phyloP scores from a whole-genome alignment of 30 jellyfish, hydroid and myxozoan genomes.

The Aurelia aurita region DNA sequence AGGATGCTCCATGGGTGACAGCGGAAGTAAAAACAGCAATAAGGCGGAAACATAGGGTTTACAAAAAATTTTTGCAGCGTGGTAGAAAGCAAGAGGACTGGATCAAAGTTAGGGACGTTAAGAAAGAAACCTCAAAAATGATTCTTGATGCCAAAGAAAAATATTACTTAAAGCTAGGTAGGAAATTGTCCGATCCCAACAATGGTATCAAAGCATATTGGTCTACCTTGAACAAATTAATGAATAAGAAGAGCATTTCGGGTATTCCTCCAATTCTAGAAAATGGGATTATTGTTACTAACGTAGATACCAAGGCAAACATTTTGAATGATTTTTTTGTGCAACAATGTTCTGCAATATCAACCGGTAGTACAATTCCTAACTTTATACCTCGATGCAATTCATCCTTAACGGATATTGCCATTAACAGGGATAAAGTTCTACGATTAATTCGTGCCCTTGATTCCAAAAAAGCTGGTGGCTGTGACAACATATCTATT shows the following conservation, averaged over 20 bases:
- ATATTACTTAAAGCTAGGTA: conserved; percentile 22
- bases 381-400: neutral
- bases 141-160: conserved; percentile 37
- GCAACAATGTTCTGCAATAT: conserved; percentile 19
- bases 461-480: conserved; percentile 40
- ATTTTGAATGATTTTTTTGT: conserved; percentile 34
- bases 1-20: no score
- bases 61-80: no score
- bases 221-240: no score
- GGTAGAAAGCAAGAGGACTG: conserved; percentile 25
- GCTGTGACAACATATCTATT: conserved; percentile 50
- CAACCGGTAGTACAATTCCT: conserved; percentile 12
- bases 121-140: conserved; percentile 15
- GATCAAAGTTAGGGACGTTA: no score
- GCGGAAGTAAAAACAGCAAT: no score
- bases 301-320: conserved; percentile 13
- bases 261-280: conserved; percentile 48
- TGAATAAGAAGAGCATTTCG: no score
- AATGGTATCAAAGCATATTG: no score
- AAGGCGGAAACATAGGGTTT: no score
- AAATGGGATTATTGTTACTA: conserved; percentile 29
- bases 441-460: no score
- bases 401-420: neutral
- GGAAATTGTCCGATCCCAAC: no score
- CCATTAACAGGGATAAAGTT: conserved; percentile 4